phyloP scores from a whole-genome alignment of 2,113 vertebrate genomes.

The Mastomys natalensis region DNA sequence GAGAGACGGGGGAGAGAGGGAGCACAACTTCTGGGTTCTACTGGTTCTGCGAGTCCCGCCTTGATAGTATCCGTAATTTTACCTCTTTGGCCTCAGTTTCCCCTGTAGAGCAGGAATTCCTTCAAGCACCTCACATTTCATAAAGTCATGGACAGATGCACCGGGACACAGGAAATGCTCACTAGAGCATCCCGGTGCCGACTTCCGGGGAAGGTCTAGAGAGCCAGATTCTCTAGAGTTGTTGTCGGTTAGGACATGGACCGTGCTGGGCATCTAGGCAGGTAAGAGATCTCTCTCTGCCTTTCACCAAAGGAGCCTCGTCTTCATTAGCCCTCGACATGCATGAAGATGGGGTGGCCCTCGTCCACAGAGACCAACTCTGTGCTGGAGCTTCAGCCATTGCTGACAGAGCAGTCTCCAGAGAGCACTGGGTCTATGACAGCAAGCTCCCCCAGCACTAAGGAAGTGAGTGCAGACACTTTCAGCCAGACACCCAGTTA shows the following conservation, averaged over 20 bases:
- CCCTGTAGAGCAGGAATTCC: neutral
- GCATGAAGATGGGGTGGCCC: neutral
- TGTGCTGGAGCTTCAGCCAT: neutral
- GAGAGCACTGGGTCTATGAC: neutral
- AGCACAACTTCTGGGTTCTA: neutral
- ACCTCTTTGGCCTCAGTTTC: neutral
- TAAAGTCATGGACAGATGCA: neutral
- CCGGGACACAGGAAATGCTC: neutral
- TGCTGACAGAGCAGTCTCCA: no score
- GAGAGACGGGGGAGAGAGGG: neutral
- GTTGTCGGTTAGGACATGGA: neutral
- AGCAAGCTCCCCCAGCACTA: neutral
- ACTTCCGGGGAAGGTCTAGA: neutral
- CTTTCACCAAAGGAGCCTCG: neutral
- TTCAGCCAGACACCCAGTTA: neutral
- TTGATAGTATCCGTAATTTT: neutral
- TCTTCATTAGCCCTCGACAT: neutral
- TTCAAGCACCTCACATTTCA: neutral
- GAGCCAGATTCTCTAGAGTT: neutral
- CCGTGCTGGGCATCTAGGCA: neutral
- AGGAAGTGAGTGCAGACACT: neutral
- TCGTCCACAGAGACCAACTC: neutral
- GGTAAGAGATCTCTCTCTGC: neutral
- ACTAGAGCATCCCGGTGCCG: neutral
- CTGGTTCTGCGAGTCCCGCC: neutral